phyloP scores from a whole-genome alignment of 2,113 vertebrate genomes.

The Alethe diademata region DNA sequence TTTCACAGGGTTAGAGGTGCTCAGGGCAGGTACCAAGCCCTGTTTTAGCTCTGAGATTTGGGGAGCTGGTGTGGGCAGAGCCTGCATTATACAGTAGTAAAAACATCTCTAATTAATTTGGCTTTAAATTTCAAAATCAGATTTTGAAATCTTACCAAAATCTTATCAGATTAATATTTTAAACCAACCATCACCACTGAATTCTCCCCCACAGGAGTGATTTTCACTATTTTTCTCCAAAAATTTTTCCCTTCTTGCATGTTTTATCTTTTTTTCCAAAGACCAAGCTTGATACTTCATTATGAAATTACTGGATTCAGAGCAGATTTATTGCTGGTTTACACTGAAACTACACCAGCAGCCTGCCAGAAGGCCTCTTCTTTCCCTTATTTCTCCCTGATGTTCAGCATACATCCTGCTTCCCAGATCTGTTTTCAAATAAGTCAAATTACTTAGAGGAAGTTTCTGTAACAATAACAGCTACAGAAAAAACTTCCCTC shows the following conservation, averaged over 20 bases:
- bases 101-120: neutral
- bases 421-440: neutral
- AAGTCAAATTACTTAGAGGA: neutral
- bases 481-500: neutral
- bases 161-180: neutral
- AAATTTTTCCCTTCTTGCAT: neutral
- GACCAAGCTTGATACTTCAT: neutral
- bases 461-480: neutral
- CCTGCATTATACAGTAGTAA: neutral
- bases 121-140: neutral
- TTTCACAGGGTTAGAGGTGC: neutral
- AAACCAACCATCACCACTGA: neutral
- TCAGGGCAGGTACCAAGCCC: neutral
- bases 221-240: neutral
- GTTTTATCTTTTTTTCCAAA: neutral
- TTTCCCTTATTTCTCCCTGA: neutral
- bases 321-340: neutral
- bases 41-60: neutral
- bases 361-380: neutral
- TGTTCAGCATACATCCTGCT: neutral
- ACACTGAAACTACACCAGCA: neutral
- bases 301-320: neutral
- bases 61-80: neutral
- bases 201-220: neutral
- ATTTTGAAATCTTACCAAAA: neutral